phyloP scores from a whole-genome alignment of 92 coral and sea anemone genomes.

The Siderastrea radians region DNA sequence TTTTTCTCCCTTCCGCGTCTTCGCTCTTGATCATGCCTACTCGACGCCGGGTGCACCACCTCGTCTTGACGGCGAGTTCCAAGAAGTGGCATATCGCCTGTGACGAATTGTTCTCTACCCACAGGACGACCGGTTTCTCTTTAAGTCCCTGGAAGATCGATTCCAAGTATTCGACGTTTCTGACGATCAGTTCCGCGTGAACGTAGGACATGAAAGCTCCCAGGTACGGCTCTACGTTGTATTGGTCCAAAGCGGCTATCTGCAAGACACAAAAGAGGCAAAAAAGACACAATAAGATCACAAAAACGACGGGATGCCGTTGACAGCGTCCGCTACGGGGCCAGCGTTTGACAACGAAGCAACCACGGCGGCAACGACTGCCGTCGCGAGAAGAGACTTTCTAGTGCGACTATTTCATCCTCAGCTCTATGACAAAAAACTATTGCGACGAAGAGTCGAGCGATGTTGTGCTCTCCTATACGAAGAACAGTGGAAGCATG shows the following conservation, averaged over 20 bases:
- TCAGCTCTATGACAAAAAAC: not conserved
- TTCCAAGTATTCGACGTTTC: constrained; percentile 5
- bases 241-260: constrained; percentile 27
- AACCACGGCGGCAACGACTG: not conserved
- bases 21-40: constrained; percentile 20
- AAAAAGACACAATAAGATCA: not conserved
- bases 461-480: not conserved
- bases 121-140: not conserved
- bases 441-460: not conserved
- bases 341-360: no score
- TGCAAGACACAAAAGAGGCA: not conserved
- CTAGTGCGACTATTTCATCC: constrained; percentile 24
- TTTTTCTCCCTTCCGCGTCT: constrained; percentile 3
- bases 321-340: not conserved
- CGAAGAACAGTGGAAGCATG: not conserved
- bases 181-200: constrained; percentile 16
- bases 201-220: constrained; percentile 7
- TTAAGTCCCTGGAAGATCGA: not conserved
- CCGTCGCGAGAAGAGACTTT: constrained; percentile 3
- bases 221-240: constrained; percentile 25
- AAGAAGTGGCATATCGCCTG: constrained; percentile 16
- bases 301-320: not conserved
- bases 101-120: constrained; percentile 31
- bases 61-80: constrained; percentile 14
- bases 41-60: not conserved